Evolutionary conservation across 2,113 vertebrate species (phyloP).

Genomic region (Clarias batrachus): DNA sequence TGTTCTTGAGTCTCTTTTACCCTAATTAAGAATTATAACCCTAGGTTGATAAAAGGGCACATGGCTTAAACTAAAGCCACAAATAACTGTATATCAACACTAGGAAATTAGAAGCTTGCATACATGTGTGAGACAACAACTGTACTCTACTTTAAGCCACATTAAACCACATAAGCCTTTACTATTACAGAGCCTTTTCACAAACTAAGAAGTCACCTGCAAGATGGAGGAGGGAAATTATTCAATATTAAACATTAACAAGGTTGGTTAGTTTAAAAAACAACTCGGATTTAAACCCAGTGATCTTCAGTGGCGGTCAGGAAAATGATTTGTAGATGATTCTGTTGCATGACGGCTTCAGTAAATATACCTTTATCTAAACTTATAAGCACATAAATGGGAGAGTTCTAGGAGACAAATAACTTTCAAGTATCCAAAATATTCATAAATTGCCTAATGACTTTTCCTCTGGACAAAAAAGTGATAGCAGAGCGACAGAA

Average conservation of each 20-base stretch:
- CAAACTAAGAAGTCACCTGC: constrained; percentile 5
- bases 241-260: constrained; percentile 24
- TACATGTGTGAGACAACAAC: neutral
- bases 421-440: neutral
- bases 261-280: neutral
- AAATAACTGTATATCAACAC: neutral
- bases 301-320: neutral
- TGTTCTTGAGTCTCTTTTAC: neutral
- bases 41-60: neutral
- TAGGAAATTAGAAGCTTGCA: neutral
- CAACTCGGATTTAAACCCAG: neutral
- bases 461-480: neutral
- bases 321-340: neutral
- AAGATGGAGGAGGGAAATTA: neutral
- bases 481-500: neutral
- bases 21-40: neutral
- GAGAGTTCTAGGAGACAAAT: neutral
- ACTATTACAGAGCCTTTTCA: constrained; percentile 3
- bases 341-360: neutral
- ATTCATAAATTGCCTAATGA: neutral
- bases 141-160: neutral
- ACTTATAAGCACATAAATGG: neutral
- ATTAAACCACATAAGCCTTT: neutral
- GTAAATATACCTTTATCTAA: neutral
- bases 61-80: too few relatives aligned